Base-by-base conservation (phyloP, 2,888 invertebrate species). In the Drosophila atripex region DNA sequence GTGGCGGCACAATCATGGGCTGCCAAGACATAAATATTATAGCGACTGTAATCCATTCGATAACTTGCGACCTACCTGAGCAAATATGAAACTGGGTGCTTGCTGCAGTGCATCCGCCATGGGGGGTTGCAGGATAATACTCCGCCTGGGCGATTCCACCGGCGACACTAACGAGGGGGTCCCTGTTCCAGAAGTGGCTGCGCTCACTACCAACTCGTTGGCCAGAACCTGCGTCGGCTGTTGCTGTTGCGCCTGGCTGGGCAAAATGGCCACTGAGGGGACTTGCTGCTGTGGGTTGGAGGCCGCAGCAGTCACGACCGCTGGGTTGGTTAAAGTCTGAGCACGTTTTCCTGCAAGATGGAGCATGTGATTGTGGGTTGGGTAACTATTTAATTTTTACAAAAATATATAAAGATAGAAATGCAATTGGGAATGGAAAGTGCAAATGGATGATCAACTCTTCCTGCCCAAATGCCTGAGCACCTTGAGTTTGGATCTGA, bases 121-220 rank as follows among this genome's bases (percentile, higher is more conserved):
- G 0, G 93, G 93, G 11, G 93, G 93, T 79, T 93, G 93, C 21
- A 93, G 78, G 66, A 93, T 93, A 41, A 93, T 93, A 85, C 93
- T 93, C 30, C 88, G 84, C 50, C 86, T 82, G 0, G 89, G 89
- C 16, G 90, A 90, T 53, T 88, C 89, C 32, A 85, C 69, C 7
- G 86, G 84, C 3, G 86, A 83, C 3, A 75, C 72, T 39, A 77
- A 32, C 23, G 58, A 45, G 58, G 73, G 49, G 2, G 78, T 61
- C 25, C 50, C 43, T n/a, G 16, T 16, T 8, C 39, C 39, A 23
- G 30, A 35, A 16, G 43, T 23, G 5, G 41, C 38, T 30, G 53
- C 38, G 11, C 45, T 51, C 14, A 56, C 39, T 6, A 35, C 16
- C 28, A 32, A 30, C 21, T 69, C 53, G 6, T 39, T 41, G 18